Percentiles rank a stretch among this genome's conserved stretches.
phyloP scores from a whole-genome alignment of 2,888 invertebrate species.

The Agrotis ipsilon region DNA sequence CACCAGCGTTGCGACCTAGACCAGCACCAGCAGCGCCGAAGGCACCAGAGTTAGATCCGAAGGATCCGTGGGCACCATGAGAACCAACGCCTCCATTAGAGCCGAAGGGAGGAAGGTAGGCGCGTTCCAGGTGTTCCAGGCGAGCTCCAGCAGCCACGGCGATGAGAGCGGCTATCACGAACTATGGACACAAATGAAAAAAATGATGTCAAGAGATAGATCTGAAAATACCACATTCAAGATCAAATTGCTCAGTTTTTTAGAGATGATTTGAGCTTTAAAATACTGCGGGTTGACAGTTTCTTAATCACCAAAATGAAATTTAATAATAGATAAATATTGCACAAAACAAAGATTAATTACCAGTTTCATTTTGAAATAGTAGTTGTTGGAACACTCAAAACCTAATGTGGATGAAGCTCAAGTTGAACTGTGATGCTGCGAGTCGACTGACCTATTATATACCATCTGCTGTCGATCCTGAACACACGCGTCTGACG shows the following conservation, averaged over 20 bases:
- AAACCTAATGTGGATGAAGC: slow-evolving; percentile 68
- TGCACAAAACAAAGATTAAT: slow-evolving; percentile 57
- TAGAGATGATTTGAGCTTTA: not conserved
- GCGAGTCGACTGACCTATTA: slow-evolving; percentile 79
- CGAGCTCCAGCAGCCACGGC: slow-evolving; percentile 82
- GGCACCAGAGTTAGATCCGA: slow-evolving; percentile 47
- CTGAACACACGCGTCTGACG: slow-evolving; percentile 82
- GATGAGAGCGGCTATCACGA: slow-evolving; percentile 81
- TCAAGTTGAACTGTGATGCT: slow-evolving; percentile 75
- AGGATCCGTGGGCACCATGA: slow-evolving; percentile 56
- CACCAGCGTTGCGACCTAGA: slow-evolving; percentile 12
- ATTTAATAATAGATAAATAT: slow-evolving; percentile 7
- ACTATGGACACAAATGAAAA: slow-evolving; percentile 67
- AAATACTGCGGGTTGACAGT: too few relatives aligned
- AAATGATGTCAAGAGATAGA: not conserved
- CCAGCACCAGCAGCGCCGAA: slow-evolving; percentile 52
- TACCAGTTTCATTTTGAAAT: slow-evolving; percentile 88
- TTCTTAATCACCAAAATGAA: not conserved
- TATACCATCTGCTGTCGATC: slow-evolving; percentile 84
- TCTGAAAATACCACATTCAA: not conserved
- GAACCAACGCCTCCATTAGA: slow-evolving; percentile 46
- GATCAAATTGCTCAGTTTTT: not conserved
- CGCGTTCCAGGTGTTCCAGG: slow-evolving; percentile 83
- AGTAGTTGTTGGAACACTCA: slow-evolving; percentile 49
- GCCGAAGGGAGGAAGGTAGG: slow-evolving; percentile 83